Evolutionary conservation across 2,888 invertebrate species (phyloP).

Genomic region (Andricus quercusramuli): DNA sequence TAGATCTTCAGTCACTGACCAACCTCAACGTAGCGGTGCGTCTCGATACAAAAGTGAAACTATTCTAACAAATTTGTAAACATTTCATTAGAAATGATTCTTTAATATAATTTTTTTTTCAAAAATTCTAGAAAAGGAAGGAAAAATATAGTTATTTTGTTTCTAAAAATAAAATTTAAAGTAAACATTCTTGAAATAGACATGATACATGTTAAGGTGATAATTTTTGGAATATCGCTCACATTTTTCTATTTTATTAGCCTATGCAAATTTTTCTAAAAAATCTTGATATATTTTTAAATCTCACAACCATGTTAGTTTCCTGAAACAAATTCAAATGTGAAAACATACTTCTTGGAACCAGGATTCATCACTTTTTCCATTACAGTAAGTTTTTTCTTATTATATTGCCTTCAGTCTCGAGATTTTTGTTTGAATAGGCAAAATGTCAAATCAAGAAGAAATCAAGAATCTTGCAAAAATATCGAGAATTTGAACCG

Average conservation of each 20-base stretch:
- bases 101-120: no score
- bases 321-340: no score
- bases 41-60: background rate
- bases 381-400: background rate
- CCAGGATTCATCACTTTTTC: no score
- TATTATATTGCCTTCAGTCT: background rate
- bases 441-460: background rate
- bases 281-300: background rate
- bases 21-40: constrained; percentile 42
- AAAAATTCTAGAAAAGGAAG: background rate
- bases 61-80: background rate
- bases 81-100: background rate
- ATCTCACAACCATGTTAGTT: background rate
- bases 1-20: constrained; percentile 54
- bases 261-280: background rate
- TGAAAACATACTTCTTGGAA: no score
- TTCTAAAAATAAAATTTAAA: background rate
- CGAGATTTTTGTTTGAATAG: background rate
- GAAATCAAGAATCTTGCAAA: background rate
- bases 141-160: background rate
- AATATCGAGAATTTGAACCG: background rate
- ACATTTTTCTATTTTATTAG: no score
- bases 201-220: background rate
- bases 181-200: no score
- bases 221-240: background rate